These are phyloP conservation scores for Potamarius usumacintae DNA, from an alignment of 2,113 vertebrate species.

Conservation along the genomic window DNA sequence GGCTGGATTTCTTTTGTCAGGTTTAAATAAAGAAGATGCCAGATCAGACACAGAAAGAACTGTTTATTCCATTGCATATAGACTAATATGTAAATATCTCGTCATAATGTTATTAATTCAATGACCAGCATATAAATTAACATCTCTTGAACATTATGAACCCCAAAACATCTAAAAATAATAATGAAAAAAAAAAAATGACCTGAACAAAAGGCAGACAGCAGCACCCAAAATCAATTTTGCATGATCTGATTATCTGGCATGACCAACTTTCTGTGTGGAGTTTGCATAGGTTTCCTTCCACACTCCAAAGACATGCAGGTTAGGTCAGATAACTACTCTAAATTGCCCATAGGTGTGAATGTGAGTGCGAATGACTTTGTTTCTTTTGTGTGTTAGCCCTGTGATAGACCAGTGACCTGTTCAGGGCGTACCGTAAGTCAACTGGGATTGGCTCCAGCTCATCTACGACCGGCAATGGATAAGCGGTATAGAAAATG, in stretches of 20 bases:
- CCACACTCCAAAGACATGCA: too few species aligned
- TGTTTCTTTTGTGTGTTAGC: too few species aligned
- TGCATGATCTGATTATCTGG: not conserved
- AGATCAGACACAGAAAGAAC: conserved; percentile 1
- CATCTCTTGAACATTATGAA: conserved; percentile 33
- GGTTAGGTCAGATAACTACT: too few species aligned
- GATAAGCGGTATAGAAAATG: too few species aligned
- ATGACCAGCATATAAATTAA: conserved; percentile 49
- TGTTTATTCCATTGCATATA: conserved; percentile 31
- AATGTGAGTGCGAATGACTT: too few species aligned
- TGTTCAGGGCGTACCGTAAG: too few species aligned
- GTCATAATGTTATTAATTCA: conserved; percentile 41
- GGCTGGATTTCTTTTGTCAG: not conserved
- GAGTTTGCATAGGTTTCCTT: too few species aligned
- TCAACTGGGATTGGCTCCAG: too few species aligned
- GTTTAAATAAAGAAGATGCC: not conserved
- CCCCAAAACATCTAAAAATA: not conserved
- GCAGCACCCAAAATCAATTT: conserved; percentile 21
- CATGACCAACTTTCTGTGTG: too few species aligned
- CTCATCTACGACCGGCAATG: too few species aligned
- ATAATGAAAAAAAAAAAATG: not conserved
- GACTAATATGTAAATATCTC: conserved; percentile 13
- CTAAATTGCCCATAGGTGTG: too few species aligned
- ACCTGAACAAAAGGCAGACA: conserved; percentile 20
- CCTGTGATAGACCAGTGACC: too few species aligned